These are phyloP conservation scores for Macropis europaea DNA, from an alignment of 2,888 invertebrate species.

Conservation along the genomic window DNA sequence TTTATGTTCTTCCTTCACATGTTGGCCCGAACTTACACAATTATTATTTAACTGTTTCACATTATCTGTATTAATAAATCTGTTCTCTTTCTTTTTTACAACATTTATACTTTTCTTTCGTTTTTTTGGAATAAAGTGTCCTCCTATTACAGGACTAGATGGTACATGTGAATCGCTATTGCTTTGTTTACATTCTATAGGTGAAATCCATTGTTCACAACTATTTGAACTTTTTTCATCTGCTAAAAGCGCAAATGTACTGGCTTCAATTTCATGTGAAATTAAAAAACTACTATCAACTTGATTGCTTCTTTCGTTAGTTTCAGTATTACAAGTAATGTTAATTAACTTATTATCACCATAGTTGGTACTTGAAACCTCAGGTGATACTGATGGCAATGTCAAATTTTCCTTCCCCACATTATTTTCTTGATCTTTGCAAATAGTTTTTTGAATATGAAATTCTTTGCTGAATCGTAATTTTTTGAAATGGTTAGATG, in stretches of 20 bases:
- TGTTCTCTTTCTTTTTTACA: neutral
- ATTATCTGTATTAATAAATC: neutral
- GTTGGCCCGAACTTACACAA: neutral
- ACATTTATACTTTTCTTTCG: constrained; percentile 58
- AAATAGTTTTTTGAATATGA: constrained; percentile 62
- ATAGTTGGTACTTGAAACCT: neutral
- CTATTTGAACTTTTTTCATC: constrained; percentile 68
- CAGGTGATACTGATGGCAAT: neutral
- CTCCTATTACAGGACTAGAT: constrained; percentile 61
- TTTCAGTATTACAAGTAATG: neutral
- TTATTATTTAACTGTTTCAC: neutral
- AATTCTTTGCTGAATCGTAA: constrained; percentile 63
- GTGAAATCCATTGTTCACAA: neutral
- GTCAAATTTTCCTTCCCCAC: neutral
- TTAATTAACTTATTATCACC: neutral
- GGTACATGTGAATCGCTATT: constrained; percentile 34
- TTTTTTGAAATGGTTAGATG: constrained; percentile 60
- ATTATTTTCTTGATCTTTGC: constrained; percentile 35
- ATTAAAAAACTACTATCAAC: constrained; percentile 2
- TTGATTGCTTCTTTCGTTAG: neutral
- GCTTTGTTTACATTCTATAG: constrained; percentile 47
- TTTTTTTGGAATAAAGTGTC: constrained; percentile 55
- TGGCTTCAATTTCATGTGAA: constrained; percentile 74
- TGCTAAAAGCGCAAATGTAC: constrained; percentile 73
- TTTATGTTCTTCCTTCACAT: neutral